Evolutionary conservation across 2,113 vertebrate genomes (phyloP).

Genomic region (Myocastor coypus): DNA sequence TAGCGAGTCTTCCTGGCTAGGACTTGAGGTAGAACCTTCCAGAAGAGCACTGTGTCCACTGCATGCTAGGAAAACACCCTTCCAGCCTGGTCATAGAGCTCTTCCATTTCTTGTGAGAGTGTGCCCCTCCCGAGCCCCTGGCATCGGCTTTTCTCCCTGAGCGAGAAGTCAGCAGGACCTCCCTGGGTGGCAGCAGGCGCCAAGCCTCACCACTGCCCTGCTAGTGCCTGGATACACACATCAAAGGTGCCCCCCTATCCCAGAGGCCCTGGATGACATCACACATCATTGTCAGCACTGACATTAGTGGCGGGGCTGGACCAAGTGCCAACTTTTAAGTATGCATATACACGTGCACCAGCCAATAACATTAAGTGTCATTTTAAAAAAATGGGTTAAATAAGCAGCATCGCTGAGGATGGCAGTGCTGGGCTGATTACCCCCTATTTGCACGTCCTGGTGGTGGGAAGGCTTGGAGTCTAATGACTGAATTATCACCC

Average conservation of each 20-base stretch:
- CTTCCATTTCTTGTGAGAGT: neutral
- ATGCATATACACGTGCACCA: neutral
- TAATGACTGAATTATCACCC: slow-evolving; percentile 74
- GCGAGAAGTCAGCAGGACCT: neutral
- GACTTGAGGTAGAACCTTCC: neutral
- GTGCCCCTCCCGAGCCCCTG: accelerated
- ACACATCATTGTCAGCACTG: neutral
- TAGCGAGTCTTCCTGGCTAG: neutral
- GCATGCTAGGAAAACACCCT: neutral
- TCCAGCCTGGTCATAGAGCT: neutral
- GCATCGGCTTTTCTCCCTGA: neutral
- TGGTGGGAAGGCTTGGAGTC: slow-evolving; percentile 73
- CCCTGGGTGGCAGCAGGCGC: neutral
- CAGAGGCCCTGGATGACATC: neutral
- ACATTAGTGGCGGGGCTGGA: neutral
- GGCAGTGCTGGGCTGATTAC: slow-evolving; percentile 5
- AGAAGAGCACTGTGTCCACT: neutral
- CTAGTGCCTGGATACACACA: neutral
- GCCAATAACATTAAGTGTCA: slow-evolving; percentile 64
- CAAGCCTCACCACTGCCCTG: neutral
- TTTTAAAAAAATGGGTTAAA: slow-evolving; percentile 72
- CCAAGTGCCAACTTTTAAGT: neutral
- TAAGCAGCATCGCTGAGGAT: neutral
- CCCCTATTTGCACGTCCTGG: slow-evolving; percentile 60
- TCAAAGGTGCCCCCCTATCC: neutral